Percentiles rank a stretch among this genome's conserved stretches.
phyloP scores from a whole-genome alignment of 2,888 invertebrate genomes.

The Drosophila pegasa region DNA sequence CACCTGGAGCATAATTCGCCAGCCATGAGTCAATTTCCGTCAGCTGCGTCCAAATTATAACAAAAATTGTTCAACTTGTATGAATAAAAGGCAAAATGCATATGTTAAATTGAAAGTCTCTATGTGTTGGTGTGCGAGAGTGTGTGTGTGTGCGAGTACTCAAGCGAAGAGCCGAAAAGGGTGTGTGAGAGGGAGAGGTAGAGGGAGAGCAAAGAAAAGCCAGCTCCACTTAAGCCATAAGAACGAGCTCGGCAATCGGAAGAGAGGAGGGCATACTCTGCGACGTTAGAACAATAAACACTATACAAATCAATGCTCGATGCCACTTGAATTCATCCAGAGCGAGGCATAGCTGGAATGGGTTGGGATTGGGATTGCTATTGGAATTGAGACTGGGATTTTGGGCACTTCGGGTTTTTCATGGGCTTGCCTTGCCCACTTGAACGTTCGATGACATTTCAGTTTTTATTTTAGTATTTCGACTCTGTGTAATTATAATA shows the following conservation, averaged over 20 bases:
- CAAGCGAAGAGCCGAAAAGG: slow-evolving; percentile 35
- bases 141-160: slow-evolving; percentile 28
- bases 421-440: slow-evolving; percentile 59
- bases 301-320: slow-evolving; percentile 69
- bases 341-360: slow-evolving; percentile 5
- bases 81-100: slow-evolving; percentile 47
- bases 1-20: slow-evolving; percentile 79
- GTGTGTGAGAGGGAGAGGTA: slow-evolving; percentile 5
- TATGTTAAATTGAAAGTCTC: slow-evolving; percentile 33
- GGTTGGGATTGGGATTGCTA: slow-evolving; percentile 5
- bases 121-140: slow-evolving; percentile 1
- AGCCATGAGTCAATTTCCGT: slow-evolving; percentile 76
- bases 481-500: slow-evolving; percentile 70
- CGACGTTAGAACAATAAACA: slow-evolving; percentile 75
- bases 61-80: slow-evolving; percentile 52
- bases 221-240: slow-evolving; percentile 41
- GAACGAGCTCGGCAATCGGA: slow-evolving; percentile 27
- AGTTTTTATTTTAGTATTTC: slow-evolving; percentile 63
- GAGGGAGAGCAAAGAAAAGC: slow-evolving; percentile 6
- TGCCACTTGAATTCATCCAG: slow-evolving; percentile 55
- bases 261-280: slow-evolving; percentile 42
- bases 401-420: slow-evolving; percentile 20
- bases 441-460: slow-evolving; percentile 83
- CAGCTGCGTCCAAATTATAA: slow-evolving; percentile 68
- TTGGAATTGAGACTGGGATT: slow-evolving; percentile 19